phyloP scores from a whole-genome alignment of 2,113 vertebrate species.

The Corythaeola cristata region DNA sequence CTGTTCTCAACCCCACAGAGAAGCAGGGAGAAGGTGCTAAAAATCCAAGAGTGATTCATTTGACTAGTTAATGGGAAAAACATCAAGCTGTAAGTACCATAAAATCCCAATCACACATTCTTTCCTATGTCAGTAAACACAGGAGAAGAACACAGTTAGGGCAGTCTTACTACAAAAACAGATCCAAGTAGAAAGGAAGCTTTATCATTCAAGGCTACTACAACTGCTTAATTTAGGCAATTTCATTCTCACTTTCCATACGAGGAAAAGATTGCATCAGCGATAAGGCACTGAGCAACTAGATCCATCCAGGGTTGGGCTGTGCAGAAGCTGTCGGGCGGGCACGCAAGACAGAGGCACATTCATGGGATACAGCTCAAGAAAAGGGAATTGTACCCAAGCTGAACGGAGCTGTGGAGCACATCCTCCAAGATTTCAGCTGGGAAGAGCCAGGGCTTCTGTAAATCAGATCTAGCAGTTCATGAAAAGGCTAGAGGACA shows the following conservation, averaged over 20 bases:
- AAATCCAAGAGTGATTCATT: background rate
- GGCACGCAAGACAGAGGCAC: background rate
- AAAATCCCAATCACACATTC: background rate
- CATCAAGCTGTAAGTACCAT: background rate
- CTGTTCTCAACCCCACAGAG: background rate
- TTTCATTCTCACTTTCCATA: slow-evolving; percentile 1
- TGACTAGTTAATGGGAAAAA: background rate
- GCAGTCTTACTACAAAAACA: background rate
- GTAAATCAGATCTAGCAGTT: background rate
- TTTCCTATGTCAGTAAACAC: slow-evolving; percentile 16
- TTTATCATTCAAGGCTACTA: slow-evolving; percentile 5
- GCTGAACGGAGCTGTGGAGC: background rate
- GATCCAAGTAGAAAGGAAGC: background rate
- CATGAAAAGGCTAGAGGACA: background rate
- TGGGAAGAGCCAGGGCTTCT: background rate
- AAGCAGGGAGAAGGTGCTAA: background rate
- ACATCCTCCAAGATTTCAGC: background rate
- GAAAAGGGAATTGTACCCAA: slow-evolving; percentile 1
- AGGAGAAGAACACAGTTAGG: background rate
- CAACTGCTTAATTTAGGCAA: background rate
- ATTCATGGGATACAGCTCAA: background rate
- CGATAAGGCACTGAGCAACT: background rate
- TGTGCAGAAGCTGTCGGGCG: background rate
- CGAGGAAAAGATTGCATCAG: slow-evolving; percentile 17
- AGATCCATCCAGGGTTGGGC: background rate